Evolutionary conservation across 1,140 invertebrate species (phyloP), one percentile per base, ranked within the genome.

Genomic region (Magallana ariakensis): DNA sequence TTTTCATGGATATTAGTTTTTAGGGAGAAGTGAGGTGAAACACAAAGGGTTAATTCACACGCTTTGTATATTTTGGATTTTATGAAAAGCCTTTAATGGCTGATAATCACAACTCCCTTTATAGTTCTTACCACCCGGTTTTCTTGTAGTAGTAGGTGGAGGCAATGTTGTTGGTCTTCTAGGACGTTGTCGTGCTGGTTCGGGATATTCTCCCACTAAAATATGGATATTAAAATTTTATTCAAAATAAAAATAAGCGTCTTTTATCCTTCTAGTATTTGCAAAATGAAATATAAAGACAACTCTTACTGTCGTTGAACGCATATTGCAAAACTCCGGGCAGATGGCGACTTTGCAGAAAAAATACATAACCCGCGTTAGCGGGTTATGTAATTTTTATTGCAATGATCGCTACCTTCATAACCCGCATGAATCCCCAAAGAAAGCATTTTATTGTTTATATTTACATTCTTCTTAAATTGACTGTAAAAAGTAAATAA

Each of bases 241-340:
- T 46, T 11, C 8, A 55, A 55, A n/a, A 9, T 55, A 15, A 11
- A 81, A 19, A 54, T n/a, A 54, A 56, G 10, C 22, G 8, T 13
- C 22, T 75, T 16, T 75, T 26, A 11, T 70, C n/a, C n/a, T n/a
- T n/a, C 33, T 46, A 46, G 66, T 26, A 75, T 16, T 19, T 33
- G 26, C 11, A 75, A 33, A 75, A 5, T 1, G 11, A 5, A 8
- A 22, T 10, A 66, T 8, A 66, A 5, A 15, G 19, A 70, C 10
- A 22, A 75, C 22, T 75, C 87, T 81, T 58, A 87, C 83, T 81
- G 13, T 70, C 57, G 33, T 85, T 60, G 16, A 87, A 46, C 22
- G 62, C 33, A 55, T 6, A 55, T 6, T 85, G 70, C 15, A 87
- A 60, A 8, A 80, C 55, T 15, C 87, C 87, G 9, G 87, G 87